phyloP scores from a whole-genome alignment of 1,140 invertebrate genomes.

The Drosophila simulans region DNA sequence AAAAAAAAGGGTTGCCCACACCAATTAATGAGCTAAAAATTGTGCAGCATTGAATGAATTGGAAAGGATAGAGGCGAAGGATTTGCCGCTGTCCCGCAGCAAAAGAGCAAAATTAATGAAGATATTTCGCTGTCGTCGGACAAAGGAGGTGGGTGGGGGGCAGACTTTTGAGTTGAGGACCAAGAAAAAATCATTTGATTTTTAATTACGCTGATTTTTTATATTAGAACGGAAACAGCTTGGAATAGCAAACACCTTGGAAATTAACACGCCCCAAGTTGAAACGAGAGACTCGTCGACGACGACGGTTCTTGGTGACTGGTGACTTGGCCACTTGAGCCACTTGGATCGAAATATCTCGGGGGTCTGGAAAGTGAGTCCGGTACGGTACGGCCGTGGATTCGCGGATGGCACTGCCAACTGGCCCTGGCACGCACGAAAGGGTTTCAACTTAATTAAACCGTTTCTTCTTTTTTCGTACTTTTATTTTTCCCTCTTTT shows the following conservation, averaged over 20 bases:
- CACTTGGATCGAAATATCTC: slow-evolving; percentile 36
- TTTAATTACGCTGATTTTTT: slow-evolving; percentile 84
- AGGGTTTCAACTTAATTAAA: slow-evolving; percentile 84
- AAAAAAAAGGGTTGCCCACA: slow-evolving; percentile 69
- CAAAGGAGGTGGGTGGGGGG: neutral
- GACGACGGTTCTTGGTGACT: neutral
- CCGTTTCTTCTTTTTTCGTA: slow-evolving; percentile 61
- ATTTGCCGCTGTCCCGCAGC: slow-evolving; percentile 36
- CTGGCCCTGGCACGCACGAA: slow-evolving; percentile 72
- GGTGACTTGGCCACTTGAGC: slow-evolving; percentile 55
- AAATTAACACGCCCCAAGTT: slow-evolving; percentile 68
- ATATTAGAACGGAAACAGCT: slow-evolving; percentile 79
- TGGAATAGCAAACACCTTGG: slow-evolving; percentile 79
- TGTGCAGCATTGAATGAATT: slow-evolving; percentile 79
- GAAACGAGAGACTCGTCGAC: slow-evolving; percentile 1
- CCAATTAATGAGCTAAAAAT: slow-evolving; percentile 84
- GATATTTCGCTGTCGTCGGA: slow-evolving; percentile 73
- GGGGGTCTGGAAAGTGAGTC: slow-evolving; percentile 3
- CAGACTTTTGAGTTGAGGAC: slow-evolving; percentile 1
- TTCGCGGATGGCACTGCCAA: slow-evolving; percentile 7
- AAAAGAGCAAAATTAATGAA: slow-evolving; percentile 83
- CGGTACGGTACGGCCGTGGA: neutral
- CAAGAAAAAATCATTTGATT: slow-evolving; percentile 80
- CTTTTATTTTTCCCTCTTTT: slow-evolving; percentile 40
- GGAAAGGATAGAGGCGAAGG: slow-evolving; percentile 30